Conservation (phyloP, 2,797 vertebrate genomes). For the Scyliorhinus canicula region DNA sequence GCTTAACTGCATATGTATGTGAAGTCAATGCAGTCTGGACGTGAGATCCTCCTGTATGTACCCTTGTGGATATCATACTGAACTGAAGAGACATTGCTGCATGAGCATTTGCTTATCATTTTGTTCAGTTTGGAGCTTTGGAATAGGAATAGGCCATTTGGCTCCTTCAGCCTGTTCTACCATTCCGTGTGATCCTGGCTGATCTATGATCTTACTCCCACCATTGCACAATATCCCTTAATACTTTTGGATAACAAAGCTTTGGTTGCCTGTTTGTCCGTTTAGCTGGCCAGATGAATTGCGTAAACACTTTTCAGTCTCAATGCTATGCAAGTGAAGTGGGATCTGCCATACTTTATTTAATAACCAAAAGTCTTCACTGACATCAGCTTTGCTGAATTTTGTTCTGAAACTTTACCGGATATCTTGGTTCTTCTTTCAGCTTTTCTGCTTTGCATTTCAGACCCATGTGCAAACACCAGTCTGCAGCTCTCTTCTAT, state of each 20-base stretch:
- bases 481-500: conserved; percentile 58
- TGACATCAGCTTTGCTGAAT: background rate
- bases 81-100: background rate
- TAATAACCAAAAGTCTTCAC: background rate
- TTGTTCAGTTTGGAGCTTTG: background rate
- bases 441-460: conserved; percentile 55
- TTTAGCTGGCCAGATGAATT: background rate
- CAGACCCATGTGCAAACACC: conserved; percentile 59
- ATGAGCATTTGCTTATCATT: background rate
- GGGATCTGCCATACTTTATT: background rate
- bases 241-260: background rate
- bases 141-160: too few species aligned
- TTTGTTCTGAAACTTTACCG: background rate
- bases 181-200: too few species aligned
- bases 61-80: background rate
- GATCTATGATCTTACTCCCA: too few species aligned
- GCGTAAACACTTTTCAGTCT: background rate
- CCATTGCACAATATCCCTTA: too few species aligned
- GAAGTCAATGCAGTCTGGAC: background rate
- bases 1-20: background rate
- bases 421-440: conserved; percentile 56
- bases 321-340: background rate
- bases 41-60: background rate
- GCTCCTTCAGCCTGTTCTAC: too few species aligned
- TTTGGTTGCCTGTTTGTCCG: background rate